Conservation (phyloP, 1,140 invertebrate genomes). For the Arctopsyche grandis region DNA sequence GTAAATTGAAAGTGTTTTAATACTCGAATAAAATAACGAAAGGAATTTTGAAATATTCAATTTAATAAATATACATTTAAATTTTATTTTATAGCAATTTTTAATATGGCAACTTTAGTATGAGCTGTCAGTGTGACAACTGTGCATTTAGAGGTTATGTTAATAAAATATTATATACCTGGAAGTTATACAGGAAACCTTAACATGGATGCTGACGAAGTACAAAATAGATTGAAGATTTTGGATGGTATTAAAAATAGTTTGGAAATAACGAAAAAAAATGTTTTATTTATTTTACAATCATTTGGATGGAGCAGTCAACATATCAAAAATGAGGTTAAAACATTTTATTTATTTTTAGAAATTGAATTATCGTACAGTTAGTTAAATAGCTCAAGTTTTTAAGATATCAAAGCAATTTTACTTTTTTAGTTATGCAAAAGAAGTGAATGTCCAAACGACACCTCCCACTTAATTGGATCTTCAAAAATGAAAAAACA, state of each 20-base stretch:
- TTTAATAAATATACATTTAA: too few species aligned
- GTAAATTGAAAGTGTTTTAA: too few species aligned
- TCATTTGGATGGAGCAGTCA: conserved; percentile 42
- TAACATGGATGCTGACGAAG: neutral
- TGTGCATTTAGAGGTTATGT: neutral
- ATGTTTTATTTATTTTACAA: conserved; percentile 38
- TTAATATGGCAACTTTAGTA: neutral
- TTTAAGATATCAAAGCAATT: conserved; percentile 24
- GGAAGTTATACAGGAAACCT: neutral
- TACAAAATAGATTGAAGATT: conserved; percentile 37
- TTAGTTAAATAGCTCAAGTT: neutral
- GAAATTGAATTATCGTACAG: too few species aligned
- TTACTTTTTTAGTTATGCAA: neutral
- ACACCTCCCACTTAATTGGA: conserved; percentile 39
- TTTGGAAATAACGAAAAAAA: conserved; percentile 31
- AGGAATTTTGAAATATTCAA: too few species aligned
- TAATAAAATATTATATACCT: neutral
- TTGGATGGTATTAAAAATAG: conserved; percentile 39
- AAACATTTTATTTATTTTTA: too few species aligned
- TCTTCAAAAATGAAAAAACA: conserved; percentile 21
- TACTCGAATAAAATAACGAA: too few species aligned
- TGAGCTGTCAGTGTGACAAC: neutral
- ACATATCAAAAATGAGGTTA: conserved; percentile 38
- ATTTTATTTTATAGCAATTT: too few species aligned
- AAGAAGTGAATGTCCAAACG: conserved; percentile 41